Base-by-base conservation (phyloP, 2,797 vertebrate genomes). In the Xyrichtys novacula region DNA sequence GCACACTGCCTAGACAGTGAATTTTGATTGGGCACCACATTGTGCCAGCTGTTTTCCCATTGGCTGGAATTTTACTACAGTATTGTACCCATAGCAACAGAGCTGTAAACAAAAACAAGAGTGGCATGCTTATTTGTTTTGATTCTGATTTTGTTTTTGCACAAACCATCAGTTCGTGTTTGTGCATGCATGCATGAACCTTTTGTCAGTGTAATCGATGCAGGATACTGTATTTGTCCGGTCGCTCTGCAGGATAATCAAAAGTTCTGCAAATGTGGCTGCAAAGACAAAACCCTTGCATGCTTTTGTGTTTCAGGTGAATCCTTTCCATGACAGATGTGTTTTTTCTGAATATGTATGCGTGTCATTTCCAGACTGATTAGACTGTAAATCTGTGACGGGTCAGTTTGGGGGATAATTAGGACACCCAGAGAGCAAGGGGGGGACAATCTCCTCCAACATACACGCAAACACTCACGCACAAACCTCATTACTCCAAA, bases 51-150 rank as follows among this genome's bases (percentile, higher is more conserved):
- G 48, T 19, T 14, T 22, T 49, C 11, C 0, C 22, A 88, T 71
- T 90, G 88, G 88, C 67, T 78, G 50, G 5, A 36, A 48, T 76
- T 76, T 77, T 83, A 79, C 76, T 84, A 78, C 69, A 87, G 64
- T 82, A n/a, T n/a, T n/a, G n/a, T n/a, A 66, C 48, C 88, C 82
- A 85, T 78, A 62, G 87, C 32, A 85, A 87, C 83, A 86, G 65
- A 32, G 48, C 9, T 48, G 80, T 89, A 88, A 91, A 91, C 83
- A 89, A 78, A 32, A 87, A 76, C 65, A 66, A 72, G 63, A 32
- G n/a, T 40, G 28, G 40, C 26, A 28, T 34, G 34, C 59, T 14
- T 43, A 6, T 71, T 66, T 64, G 7, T 48, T 60, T 49, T 19
- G 46, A 38, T 43, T 6, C 38, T 36, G 7, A 44, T 22, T 25